These are phyloP conservation scores for Lonchura striata DNA, from an alignment of 2,113 vertebrate genomes.

Conservation along the genomic window DNA sequence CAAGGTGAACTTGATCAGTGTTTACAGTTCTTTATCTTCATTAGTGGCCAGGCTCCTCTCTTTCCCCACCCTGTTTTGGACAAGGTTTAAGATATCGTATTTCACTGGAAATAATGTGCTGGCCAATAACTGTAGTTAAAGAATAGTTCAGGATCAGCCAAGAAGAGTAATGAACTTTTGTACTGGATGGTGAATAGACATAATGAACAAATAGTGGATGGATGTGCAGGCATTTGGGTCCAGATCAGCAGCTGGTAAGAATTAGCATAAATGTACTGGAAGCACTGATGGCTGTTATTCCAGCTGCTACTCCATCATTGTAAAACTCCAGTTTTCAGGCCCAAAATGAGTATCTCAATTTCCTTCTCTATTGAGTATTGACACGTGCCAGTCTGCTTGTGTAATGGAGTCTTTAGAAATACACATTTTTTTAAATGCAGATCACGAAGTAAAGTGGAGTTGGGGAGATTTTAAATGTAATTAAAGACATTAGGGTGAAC, in stretches of 20 bases:
- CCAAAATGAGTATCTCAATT: neutral
- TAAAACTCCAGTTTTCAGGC: neutral
- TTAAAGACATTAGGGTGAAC: neutral
- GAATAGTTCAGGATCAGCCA: neutral
- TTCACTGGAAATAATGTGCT: neutral
- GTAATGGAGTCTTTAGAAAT: neutral
- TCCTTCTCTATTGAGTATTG: neutral
- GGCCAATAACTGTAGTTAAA: neutral
- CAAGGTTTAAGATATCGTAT: neutral
- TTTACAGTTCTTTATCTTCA: neutral
- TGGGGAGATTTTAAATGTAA: neutral
- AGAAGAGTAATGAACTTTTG: neutral
- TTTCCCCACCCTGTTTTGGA: neutral
- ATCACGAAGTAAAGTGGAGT: neutral
- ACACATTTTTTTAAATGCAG: neutral
- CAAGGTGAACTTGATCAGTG: neutral
- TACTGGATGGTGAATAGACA: neutral
- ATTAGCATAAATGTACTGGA: neutral
- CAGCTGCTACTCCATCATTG: neutral
- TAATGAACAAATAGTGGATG: neutral
- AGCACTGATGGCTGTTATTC: neutral
- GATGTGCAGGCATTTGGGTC: neutral
- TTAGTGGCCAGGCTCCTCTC: neutral
- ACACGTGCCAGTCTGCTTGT: neutral
- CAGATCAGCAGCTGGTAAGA: neutral